Percentiles rank a stretch among this genome's conserved stretches.
Evolutionary conservation across 2,113 vertebrate species (phyloP).

Genomic region (Neolamprologus devosi): DNA sequence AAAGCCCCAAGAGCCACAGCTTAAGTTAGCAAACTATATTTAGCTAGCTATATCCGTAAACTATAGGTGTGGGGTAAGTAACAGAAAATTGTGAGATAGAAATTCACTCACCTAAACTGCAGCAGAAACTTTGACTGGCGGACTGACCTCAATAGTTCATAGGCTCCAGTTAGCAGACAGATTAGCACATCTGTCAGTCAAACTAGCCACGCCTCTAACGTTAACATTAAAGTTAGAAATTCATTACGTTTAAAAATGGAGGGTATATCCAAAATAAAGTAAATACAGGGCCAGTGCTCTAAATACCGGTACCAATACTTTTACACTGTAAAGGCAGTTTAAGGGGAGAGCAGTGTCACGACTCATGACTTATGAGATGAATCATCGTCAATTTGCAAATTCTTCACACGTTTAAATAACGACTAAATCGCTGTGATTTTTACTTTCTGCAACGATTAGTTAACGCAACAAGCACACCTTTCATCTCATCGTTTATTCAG

Average conservation of each 20-base stretch:
- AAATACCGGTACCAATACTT: background rate
- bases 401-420: rapidly evolving
- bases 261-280: background rate
- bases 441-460: background rate
- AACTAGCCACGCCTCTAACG: background rate
- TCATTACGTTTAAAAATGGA: background rate
- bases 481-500: rapidly evolving
- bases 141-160: background rate
- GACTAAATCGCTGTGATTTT: background rate
- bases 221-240: background rate
- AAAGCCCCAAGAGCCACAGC: background rate
- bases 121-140: background rate
- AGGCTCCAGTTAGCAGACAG: background rate
- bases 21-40: background rate
- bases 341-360: background rate
- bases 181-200: background rate
- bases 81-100: background rate
- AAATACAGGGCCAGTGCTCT: background rate
- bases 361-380: background rate
- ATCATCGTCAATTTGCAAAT: background rate
- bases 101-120: background rate
- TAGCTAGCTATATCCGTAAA: background rate
- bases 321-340: background rate
- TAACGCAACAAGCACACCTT: rapidly evolving
- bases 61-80: background rate